Evolutionary conservation across 2,888 invertebrate species (phyloP), one percentile per base, ranked within the genome.

Genomic region (Aphodius granarius): DNA sequence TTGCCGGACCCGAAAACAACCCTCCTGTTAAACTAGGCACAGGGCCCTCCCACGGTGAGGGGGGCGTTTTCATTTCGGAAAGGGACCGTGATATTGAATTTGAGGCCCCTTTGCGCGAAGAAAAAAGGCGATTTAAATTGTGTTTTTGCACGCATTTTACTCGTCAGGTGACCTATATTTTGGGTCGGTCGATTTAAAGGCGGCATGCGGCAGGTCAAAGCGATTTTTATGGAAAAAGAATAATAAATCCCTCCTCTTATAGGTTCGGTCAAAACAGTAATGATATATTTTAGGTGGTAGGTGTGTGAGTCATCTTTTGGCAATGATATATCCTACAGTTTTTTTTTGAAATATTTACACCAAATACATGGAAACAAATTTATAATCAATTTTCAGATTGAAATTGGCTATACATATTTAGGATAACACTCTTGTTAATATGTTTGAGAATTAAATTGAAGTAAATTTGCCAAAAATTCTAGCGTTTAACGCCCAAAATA

Each of bases 1-100:
- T 77, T 74, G 74, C 72, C 63, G 76, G 76, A 71, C 73, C 77
- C 22, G 43, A 43, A 43, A 43, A 43, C 65, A 73, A 75, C 77
- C 79, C 78, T 76, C 75, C 74, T 74, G 76, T 73, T 66, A 65
- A 70, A 73, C 71, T 22, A 73, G 72, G 75, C 20, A 70, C 66
- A 66, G 66, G 64, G 74, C 74, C 74, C 68, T 68, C 76, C 76
- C 73, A 74, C 74, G 43, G 74, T 19, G 75, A 72, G 63, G 70
- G 73, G 70, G 70, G 68, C 68, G 68, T 68, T 19, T 22, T 21
- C 68, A 43, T 43, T 43, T 43, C 43, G n/a, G 66, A 68, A 68
- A 68, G 22, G 68, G 21, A 20, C 22, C 68, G 68, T 68, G 20
- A n/a, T 68, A 21, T 21, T 68, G 20, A 22, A 68, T 20, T 68